Conservation (phyloP, 2,797 vertebrate species). For the Craterocephalus amniculus region DNA sequence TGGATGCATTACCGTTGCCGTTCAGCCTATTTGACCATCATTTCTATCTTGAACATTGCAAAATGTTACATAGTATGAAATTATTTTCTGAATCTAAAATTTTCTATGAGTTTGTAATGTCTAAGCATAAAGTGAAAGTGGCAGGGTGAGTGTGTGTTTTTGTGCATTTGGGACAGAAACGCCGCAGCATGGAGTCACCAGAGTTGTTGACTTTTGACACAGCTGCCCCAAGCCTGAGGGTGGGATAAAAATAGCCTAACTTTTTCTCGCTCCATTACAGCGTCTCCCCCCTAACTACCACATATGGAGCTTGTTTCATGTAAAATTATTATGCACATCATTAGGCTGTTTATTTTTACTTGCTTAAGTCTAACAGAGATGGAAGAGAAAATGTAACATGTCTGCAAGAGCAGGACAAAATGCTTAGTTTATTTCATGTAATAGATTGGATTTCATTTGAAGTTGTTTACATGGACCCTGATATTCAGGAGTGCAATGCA, state of each 20-base stretch:
- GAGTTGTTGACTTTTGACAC: slow-evolving; percentile 81
- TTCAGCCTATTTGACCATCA: background rate
- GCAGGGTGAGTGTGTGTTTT: slow-evolving; percentile 15
- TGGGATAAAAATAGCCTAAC: slow-evolving; percentile 76
- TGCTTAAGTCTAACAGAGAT: background rate
- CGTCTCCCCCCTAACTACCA: slow-evolving; percentile 32
- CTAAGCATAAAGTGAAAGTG: background rate
- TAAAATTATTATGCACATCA: background rate
- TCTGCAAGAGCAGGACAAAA: background rate
- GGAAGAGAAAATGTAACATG: background rate
- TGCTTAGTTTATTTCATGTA: background rate
- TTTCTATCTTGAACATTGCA: background rate
- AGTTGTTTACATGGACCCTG: background rate
- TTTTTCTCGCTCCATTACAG: slow-evolving; percentile 65
- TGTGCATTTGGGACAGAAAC: slow-evolving; percentile 48
- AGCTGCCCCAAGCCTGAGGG: slow-evolving; percentile 75
- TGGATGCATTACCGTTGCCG: background rate
- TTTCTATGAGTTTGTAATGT: background rate
- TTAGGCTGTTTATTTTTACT: background rate
- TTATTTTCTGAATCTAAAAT: background rate
- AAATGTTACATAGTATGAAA: background rate
- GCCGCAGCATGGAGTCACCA: slow-evolving; percentile 64
- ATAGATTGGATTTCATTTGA: background rate
- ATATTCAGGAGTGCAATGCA: background rate
- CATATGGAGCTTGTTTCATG: slow-evolving; percentile 35